These are phyloP conservation scores for Glyphotaelius pellucidus DNA, from an alignment of 2,888 invertebrate genomes.

Conservation along the genomic window DNA sequence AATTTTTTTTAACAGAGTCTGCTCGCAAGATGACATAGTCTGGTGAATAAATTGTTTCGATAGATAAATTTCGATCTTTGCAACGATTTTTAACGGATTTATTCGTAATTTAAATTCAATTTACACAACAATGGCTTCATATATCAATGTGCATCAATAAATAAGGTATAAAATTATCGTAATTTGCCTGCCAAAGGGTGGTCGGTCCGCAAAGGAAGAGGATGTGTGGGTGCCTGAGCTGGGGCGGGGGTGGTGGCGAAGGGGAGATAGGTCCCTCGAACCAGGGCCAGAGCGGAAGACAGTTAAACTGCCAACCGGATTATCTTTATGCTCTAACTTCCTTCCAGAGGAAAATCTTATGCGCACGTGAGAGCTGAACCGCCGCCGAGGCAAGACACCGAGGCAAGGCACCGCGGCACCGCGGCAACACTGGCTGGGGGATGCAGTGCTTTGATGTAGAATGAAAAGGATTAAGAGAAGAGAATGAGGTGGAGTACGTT, in stretches of 20 bases:
- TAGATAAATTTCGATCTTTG: not conserved
- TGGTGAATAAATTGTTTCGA: too few species aligned
- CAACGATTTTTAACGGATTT: not conserved
- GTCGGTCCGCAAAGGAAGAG: constrained; percentile 26
- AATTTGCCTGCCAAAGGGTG: not conserved
- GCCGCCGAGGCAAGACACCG: not conserved
- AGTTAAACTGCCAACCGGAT: constrained; percentile 53
- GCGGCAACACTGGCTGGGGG: not conserved
- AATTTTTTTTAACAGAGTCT: too few species aligned
- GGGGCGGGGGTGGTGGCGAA: not conserved
- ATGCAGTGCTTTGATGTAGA: constrained; percentile 43
- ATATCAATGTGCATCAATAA: not conserved
- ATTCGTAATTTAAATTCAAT: not conserved
- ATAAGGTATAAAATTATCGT: not conserved
- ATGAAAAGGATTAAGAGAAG: constrained; percentile 11
- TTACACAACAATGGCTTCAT: not conserved
- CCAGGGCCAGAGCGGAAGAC: constrained; percentile 22
- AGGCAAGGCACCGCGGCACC: not conserved
- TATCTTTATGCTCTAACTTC: constrained; percentile 51
- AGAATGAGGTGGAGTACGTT: not conserved
- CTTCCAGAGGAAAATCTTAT: constrained; percentile 38
- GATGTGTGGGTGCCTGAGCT: not conserved
- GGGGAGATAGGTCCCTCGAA: not conserved
- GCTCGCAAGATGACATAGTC: too few species aligned
- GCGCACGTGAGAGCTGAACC: constrained; percentile 21